These are phyloP conservation scores for Schizopygopsis malacanthus DNA, from an alignment of 2,797 vertebrate genomes.

Conservation along the genomic window DNA sequence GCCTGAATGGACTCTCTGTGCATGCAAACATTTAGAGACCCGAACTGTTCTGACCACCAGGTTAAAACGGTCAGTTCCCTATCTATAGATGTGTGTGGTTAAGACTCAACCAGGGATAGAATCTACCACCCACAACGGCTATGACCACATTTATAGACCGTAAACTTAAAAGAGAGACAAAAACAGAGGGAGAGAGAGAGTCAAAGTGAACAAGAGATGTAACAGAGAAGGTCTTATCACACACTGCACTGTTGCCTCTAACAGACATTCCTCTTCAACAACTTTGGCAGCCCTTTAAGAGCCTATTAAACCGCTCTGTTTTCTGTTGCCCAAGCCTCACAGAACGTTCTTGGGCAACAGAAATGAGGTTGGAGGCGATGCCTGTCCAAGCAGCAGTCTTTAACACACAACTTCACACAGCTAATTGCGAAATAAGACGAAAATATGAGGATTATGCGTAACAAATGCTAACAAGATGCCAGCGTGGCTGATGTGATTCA, in stretches of 20 bases:
- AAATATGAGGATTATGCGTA: constrained; percentile 31
- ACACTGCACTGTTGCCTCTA: constrained; percentile 68
- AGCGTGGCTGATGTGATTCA: not conserved
- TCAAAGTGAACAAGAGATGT: constrained; percentile 1
- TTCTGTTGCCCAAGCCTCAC: constrained; percentile 66
- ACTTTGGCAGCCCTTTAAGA: constrained; percentile 76
- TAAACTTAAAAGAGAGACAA: constrained; percentile 1
- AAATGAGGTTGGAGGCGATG: constrained; percentile 22
- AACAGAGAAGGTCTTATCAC: constrained; percentile 61
- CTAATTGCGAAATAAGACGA: constrained; percentile 5
- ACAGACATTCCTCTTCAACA: constrained; percentile 72
- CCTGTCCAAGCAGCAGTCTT: constrained; percentile 29
- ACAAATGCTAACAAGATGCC: constrained; percentile 16
- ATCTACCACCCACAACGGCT: constrained; percentile 40
- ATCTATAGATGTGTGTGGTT: constrained; percentile 61
- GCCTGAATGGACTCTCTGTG: constrained; percentile 69
- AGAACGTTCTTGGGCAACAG: constrained; percentile 38
- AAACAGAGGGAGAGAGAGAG: constrained; percentile 25
- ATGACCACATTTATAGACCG: constrained; percentile 12
- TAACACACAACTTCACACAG: constrained; percentile 25
- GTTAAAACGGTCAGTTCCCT: constrained; percentile 56
- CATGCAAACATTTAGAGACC: constrained; percentile 22
- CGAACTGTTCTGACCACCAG: constrained; percentile 32
- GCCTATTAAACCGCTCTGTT: constrained; percentile 73
- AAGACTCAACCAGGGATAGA: constrained; percentile 51